Evolutionary conservation across 2,888 invertebrate genomes (phyloP), one percentile per base, ranked within the genome.

Genomic region (Atethmia centrago): DNA sequence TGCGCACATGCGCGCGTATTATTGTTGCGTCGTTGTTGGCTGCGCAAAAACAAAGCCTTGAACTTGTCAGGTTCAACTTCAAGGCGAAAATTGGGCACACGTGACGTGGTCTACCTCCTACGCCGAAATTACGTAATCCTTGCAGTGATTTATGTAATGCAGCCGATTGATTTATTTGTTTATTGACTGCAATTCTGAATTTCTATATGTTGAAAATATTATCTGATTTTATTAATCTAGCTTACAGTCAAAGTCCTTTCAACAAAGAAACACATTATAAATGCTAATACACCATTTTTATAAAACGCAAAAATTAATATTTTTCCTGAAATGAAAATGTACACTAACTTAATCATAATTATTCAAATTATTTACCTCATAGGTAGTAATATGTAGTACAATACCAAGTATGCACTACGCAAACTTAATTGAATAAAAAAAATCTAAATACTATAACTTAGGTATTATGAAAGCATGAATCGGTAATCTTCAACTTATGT

Each of bases 41-140:
- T 80, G 89, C 92, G 94, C 94, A 95, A 96, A 96, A 95, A 96
- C 92, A 89, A 90, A 94, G 91, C 96, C 96, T 96, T 96, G 96
- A 96, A 96, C 96, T 93, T 91, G 77, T 84, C 80, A 93, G 94
- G 96, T 95, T 96, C 95, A 95, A 89, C 87, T 91, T 93, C 95
- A 96, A 96, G 96, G 96, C 92, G 90, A 95, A 88, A 89, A 83
- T 88, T 88, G 84, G 88, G 88, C 90, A 91, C 93, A 93, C 93
- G 93, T 94, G 92, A 92, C 93, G 94, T 94, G 92, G 90, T 91
- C 90, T 87, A 90, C 91, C 91, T 89, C 91, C 91, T 89, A 90
- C 90, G 88, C 87, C 83, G 77, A 80, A 90, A 90, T 96, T 95
- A 94, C 94, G 95, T 95, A 95, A 95, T 83, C 79, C 90, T 82